phyloP scores from a whole-genome alignment of 2,888 invertebrate genomes.

The Saturnia japonica region DNA sequence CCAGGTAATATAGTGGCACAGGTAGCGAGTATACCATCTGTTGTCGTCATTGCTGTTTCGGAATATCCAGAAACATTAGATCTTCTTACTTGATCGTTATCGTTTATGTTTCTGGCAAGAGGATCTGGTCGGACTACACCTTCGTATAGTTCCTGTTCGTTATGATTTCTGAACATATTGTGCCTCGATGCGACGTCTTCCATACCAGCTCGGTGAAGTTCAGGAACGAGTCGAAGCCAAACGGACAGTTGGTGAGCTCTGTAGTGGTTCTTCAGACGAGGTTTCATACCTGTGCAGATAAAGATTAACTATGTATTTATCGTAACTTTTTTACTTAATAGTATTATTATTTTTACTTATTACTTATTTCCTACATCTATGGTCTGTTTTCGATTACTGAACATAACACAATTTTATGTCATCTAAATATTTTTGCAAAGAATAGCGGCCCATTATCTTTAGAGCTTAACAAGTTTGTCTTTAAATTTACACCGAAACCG shows the following conservation, averaged over 20 bases:
- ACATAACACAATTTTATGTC: not conserved
- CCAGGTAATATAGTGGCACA: conserved; percentile 85
- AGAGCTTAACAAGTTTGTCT: not conserved
- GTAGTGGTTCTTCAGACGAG: conserved; percentile 95
- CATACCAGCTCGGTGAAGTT: conserved; percentile 93
- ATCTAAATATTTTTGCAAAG: not conserved
- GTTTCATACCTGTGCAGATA: conserved; percentile 90
- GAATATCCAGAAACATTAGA: conserved; percentile 75
- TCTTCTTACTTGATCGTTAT: conserved; percentile 83
- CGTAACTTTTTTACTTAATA: no score
- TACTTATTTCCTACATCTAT: no score
- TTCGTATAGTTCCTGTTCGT: conserved; percentile 94
- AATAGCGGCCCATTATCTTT: not conserved
- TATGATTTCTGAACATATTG: conserved; percentile 94
- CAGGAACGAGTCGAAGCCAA: conserved; percentile 96
- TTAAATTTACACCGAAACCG: not conserved
- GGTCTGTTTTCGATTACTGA: not conserved
- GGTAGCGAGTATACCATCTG: conserved; percentile 86
- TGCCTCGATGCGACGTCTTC: conserved; percentile 93
- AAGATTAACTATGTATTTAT: not conserved
- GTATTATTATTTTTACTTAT: no score
- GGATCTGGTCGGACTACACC: conserved; percentile 93
- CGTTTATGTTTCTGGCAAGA: conserved; percentile 84
- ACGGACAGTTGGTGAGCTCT: conserved; percentile 97
- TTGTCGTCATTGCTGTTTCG: conserved; percentile 85